These are phyloP conservation scores for Aphelenchoides fujianensis DNA, from an alignment of 1,140 invertebrate species.

Conservation along the genomic window DNA sequence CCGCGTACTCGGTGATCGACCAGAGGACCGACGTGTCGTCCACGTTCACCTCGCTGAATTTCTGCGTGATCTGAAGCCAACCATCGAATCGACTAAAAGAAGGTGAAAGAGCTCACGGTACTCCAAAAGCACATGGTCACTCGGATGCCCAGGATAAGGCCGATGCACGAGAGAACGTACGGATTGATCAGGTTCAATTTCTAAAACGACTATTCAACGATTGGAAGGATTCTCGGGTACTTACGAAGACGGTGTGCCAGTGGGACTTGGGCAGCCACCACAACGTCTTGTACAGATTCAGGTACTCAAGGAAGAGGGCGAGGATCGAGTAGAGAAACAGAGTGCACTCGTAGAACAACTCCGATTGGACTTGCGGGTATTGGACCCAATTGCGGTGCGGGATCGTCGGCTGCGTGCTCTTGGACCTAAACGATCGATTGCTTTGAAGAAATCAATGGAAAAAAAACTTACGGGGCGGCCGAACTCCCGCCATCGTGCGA, in stretches of 20 bases:
- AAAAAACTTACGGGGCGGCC: too few species aligned
- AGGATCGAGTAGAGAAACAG: conserved; percentile 72
- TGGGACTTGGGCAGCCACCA: conserved; percentile 93
- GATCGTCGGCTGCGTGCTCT: neutral
- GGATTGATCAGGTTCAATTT: conserved; percentile 90
- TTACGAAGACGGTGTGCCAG: conserved; percentile 69
- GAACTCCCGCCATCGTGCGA: too few species aligned
- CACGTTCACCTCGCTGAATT: conserved; percentile 22
- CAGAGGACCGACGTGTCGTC: conserved; percentile 31
- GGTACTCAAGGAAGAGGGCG: conserved; percentile 77
- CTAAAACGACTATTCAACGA: too few species aligned
- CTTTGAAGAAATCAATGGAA: neutral
- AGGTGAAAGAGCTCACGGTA: conserved; percentile 56
- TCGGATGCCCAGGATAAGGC: conserved; percentile 74
- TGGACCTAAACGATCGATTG: too few species aligned
- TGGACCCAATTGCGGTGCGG: conserved; percentile 67
- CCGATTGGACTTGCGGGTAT: conserved; percentile 74
- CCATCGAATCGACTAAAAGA: too few species aligned
- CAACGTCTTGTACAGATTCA: conserved; percentile 90
- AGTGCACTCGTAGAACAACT: conserved; percentile 80
- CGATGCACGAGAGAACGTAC: conserved; percentile 77
- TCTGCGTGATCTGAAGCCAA: conserved; percentile 22
- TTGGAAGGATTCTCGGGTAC: too few species aligned
- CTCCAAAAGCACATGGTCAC: conserved; percentile 73
- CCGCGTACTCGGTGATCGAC: conserved; percentile 49